A percentile compares a stretch with the other conserved stretches of the same genome.
Evolutionary conservation across 1,140 invertebrate genomes (phyloP).

Genomic region (Odontomachus brunneus): DNA sequence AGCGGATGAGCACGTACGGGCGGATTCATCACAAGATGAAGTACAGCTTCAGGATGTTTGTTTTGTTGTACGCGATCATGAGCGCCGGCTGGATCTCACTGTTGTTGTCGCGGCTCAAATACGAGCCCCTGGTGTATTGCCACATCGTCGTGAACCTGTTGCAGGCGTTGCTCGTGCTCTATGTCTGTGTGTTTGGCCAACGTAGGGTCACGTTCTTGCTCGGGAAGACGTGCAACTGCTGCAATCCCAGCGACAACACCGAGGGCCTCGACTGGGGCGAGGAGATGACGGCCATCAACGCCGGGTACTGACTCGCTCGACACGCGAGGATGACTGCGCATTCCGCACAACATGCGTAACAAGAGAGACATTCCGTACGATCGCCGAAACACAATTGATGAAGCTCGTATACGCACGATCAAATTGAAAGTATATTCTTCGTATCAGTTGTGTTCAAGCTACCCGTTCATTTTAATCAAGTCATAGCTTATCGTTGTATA

Average conservation of each 20-base stretch:
- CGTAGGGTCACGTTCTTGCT: conserved; percentile 91
- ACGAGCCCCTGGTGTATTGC: conserved; percentile 89
- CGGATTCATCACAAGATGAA: conserved; percentile 94
- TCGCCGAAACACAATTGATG: neutral
- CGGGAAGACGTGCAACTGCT: conserved; percentile 90
- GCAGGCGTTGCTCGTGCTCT: conserved; percentile 90
- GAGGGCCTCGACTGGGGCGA: conserved; percentile 92
- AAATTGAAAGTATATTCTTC: conserved; percentile 7
- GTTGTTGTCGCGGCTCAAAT: conserved; percentile 90
- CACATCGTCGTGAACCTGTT: conserved; percentile 91
- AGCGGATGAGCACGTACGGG: conserved; percentile 92
- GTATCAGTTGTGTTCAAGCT: neutral
- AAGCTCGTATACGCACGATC: neutral
- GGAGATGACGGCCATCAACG: conserved; percentile 93
- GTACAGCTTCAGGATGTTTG: conserved; percentile 93
- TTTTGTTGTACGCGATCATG: conserved; percentile 91
- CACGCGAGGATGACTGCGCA: neutral
- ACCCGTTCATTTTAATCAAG: neutral
- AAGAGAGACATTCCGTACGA: neutral
- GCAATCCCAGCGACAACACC: conserved; percentile 86
- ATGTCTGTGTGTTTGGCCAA: conserved; percentile 91
- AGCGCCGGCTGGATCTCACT: conserved; percentile 90
- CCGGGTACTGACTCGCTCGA: conserved; percentile 86
- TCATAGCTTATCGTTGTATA: conserved; percentile 17
- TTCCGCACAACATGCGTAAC: neutral